Conservation (phyloP, 2,113 vertebrate species). For the Phoenicopterus ruber region DNA sequence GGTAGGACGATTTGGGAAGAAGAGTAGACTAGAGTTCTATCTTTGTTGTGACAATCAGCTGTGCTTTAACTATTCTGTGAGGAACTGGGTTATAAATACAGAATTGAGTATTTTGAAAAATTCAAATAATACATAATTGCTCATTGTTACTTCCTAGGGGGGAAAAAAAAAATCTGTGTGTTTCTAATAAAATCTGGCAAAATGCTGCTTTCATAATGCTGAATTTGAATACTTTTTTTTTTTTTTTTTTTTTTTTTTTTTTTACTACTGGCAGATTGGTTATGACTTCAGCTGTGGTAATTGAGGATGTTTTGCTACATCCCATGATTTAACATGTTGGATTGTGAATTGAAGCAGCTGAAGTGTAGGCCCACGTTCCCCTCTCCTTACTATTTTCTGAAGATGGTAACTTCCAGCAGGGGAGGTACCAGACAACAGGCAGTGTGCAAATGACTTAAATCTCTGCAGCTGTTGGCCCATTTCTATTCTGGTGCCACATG, state of each 20-base stretch:
- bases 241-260: neutral
- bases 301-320: neutral
- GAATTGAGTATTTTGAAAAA: neutral
- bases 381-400: neutral
- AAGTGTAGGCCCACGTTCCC: neutral
- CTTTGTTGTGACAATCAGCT: neutral
- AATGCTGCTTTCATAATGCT: neutral
- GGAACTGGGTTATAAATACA: neutral
- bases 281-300: neutral
- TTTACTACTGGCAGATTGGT: neutral
- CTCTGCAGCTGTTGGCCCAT: conserved; percentile 31
- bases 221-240: neutral
- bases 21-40: neutral
- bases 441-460: conserved; percentile 17
- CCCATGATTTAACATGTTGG: neutral
- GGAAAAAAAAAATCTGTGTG: neutral
- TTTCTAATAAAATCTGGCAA: neutral
- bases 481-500: conserved; percentile 17
- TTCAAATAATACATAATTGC: neutral
- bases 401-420: conserved; percentile 9
- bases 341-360: neutral
- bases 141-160: neutral
- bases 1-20: neutral
- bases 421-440: neutral
- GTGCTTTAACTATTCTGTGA: neutral